These are phyloP conservation scores for Etheostoma nigrum DNA, from an alignment of 2,797 vertebrate genomes.

Conservation along the genomic window DNA sequence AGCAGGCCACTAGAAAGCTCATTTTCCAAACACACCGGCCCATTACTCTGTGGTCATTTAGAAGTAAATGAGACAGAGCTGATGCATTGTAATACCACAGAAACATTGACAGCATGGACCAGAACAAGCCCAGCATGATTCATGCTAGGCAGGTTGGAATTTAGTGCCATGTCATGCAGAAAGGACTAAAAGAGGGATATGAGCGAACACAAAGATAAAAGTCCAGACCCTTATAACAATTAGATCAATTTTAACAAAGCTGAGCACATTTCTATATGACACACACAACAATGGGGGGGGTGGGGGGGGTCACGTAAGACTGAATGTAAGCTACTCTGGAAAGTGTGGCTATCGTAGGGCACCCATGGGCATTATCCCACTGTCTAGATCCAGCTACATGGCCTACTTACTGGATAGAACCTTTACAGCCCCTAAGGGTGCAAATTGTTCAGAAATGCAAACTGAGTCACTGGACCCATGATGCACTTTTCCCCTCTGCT, in stretches of 20 bases:
- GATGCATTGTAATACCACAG: conserved; percentile 65
- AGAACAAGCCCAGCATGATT: conserved; percentile 48
- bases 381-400: conserved; percentile 58
- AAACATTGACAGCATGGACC: conserved; percentile 62
- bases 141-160: conserved; percentile 67
- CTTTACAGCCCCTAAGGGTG: conserved; percentile 69
- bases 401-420: conserved; percentile 74
- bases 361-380: conserved; percentile 49
- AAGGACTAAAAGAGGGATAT: conserved; percentile 22
- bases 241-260: conserved; percentile 47
- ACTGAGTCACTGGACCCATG: conserved; percentile 74
- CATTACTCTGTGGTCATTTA: conserved; percentile 60
- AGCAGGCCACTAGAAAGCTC: conserved; percentile 35
- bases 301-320: not conserved
- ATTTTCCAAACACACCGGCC: conserved; percentile 39
- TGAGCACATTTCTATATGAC: conserved; percentile 7
- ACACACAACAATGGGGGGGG: not conserved
- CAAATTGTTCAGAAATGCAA: conserved; percentile 75
- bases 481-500: conserved; percentile 55
- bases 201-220: conserved; percentile 31
- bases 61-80: conserved; percentile 65
- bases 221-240: conserved; percentile 43
- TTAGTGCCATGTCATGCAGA: conserved; percentile 64
- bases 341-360: conserved; percentile 46
- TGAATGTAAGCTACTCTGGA: conserved; percentile 2